These are phyloP conservation scores for Micromussa lordhowensis DNA, from an alignment of 92 coral and sea anemone species.

Conservation along the genomic window DNA sequence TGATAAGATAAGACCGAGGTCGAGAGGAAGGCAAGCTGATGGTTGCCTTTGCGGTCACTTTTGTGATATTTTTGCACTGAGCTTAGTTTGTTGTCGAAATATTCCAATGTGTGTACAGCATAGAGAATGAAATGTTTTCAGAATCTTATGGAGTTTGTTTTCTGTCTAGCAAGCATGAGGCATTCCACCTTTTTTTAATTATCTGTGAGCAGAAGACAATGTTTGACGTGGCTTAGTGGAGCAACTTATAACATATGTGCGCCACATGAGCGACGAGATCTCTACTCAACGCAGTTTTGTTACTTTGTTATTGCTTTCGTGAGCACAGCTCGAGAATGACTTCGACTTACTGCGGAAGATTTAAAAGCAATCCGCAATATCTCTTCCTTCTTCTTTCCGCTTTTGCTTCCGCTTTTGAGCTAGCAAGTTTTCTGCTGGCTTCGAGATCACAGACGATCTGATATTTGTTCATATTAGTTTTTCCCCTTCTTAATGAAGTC, in stretches of 20 bases:
- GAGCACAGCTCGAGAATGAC: neutral
- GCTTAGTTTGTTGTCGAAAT: neutral
- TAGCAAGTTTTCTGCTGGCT: neutral
- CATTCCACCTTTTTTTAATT: neutral
- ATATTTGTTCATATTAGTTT: neutral
- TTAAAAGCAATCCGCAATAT: neutral
- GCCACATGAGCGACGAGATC: neutral
- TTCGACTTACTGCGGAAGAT: neutral
- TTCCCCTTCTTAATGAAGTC: neutral
- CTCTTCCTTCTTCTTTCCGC: neutral
- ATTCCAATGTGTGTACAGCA: neutral
- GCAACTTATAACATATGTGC: neutral
- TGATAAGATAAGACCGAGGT: constrained; percentile 7
- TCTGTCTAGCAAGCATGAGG: neutral
- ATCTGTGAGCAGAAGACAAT: neutral
- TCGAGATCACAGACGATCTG: neutral
- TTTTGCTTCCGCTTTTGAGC: neutral
- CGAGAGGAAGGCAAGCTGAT: constrained; percentile 1
- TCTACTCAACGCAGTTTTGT: neutral
- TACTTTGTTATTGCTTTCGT: neutral
- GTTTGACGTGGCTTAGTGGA: neutral
- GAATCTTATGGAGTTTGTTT: neutral
- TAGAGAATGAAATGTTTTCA: neutral
- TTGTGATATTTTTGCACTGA: neutral
- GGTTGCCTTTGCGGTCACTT: constrained; percentile 1